Evolutionary conservation across 2,888 invertebrate species (phyloP), one percentile per base, ranked within the genome.

Genomic region (Drosophila affinis): DNA sequence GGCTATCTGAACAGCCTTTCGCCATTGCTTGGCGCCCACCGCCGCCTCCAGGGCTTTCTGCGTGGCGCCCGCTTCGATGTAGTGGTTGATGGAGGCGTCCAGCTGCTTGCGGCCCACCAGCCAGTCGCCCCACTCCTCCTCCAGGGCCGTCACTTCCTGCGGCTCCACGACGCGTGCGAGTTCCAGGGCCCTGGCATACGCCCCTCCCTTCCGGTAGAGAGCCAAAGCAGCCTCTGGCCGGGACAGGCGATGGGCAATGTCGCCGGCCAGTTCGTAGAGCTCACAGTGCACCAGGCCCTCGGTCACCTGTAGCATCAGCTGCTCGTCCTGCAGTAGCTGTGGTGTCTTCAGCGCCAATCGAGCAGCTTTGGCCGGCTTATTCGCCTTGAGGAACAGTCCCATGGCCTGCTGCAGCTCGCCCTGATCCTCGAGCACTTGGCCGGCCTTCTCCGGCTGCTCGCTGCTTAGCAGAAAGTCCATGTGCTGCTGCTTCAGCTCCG

Each of bases 31-130:
- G 0, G 98, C 98, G 18, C 95, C 95, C 9, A 99, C 96, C 0
- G 99, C 97, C 0, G 99, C 96, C 68, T 97, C 96, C 4, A 99
- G 93, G 0, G 99, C 99, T 87, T 97, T 95, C 12, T 95, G 93
- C 0, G 96, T 96, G 82, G 95, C 95, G 14, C 98, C 98, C 17
- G 99, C 98, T 93, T 99, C 99, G 56, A 99, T 98, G 89, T 96
- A 99, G 91, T 99, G 99, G 91, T 98, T 98, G 64, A 99, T 98
- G 1, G 99, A 99, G 1, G 98, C 98, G 89, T 99, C 99, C 74
- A 97, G 94, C 91, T 99, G 98, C 74, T 98, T 96, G 80, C 95
- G 94, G 9, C 94, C 93, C 9, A 96, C 96, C 78, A 99, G 93
- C 95, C 94, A 94, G 87, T 97, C 96, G 3, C 99, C 99, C 99